Evolutionary conservation across 2,113 vertebrate species (phyloP).

Genomic region (Epinephelus lanceolatus): DNA sequence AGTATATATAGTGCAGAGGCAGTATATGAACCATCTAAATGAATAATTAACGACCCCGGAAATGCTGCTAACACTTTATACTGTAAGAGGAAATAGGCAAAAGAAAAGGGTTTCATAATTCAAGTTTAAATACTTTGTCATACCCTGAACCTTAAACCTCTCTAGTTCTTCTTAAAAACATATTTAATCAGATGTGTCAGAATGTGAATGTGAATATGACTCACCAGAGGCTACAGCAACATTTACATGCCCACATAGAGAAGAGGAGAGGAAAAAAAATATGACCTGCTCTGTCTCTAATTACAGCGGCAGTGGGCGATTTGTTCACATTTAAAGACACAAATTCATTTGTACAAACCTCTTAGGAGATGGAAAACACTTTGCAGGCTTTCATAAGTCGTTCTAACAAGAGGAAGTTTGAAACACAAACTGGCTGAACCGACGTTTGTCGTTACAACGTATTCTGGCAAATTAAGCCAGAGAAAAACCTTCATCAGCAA

Average conservation of each 20-base stretch:
- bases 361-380: neutral
- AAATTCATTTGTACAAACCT: slow-evolving; percentile 2
- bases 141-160: neutral
- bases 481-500: too few relatives aligned
- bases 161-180: slow-evolving; percentile 19
- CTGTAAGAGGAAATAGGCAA: neutral
- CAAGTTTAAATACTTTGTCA: neutral
- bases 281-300: slow-evolving; percentile 20
- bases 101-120: neutral
- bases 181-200: slow-evolving; percentile 37
- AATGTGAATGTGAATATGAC: slow-evolving; percentile 56
- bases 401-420: neutral
- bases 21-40: neutral
- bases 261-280: slow-evolving; percentile 3
- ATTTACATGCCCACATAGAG: slow-evolving; percentile 55
- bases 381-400: neutral
- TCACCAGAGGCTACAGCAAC: slow-evolving; percentile 27
- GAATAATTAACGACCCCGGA: neutral
- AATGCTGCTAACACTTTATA: neutral
- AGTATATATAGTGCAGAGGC: neutral
- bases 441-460: too few relatives aligned
- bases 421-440: too few relatives aligned
- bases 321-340: slow-evolving; percentile 11
- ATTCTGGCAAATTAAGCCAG: too few relatives aligned
- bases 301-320: slow-evolving; percentile 40